These are phyloP conservation scores for Thunnus thynnus DNA, from an alignment of 2,113 vertebrate genomes.

Conservation along the genomic window DNA sequence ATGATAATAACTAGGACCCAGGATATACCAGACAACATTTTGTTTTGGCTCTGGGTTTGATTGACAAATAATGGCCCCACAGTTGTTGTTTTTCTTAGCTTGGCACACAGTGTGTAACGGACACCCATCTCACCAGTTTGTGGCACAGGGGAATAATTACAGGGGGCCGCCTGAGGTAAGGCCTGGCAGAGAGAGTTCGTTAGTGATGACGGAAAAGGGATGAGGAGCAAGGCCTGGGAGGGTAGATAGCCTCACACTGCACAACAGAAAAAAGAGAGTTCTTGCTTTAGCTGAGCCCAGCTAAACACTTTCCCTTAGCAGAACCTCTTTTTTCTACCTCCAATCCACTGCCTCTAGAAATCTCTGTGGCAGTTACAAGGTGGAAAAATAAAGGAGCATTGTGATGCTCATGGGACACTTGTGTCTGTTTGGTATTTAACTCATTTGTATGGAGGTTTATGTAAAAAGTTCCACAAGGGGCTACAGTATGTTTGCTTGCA, in stretches of 20 bases:
- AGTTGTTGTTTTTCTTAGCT: constrained; percentile 80
- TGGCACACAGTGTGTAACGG: constrained; percentile 79
- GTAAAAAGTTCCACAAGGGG: constrained; percentile 55
- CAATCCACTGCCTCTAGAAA: constrained; percentile 42
- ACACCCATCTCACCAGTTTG: constrained; percentile 82
- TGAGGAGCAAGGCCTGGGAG: constrained; percentile 67
- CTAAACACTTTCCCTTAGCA: constrained; percentile 58
- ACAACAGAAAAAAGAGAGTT: constrained; percentile 54
- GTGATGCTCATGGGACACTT: constrained; percentile 54
- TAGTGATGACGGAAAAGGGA: constrained; percentile 75
- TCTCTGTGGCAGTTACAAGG: constrained; percentile 41
- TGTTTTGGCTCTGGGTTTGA: constrained; percentile 82
- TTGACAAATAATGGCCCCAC: constrained; percentile 87
- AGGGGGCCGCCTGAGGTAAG: constrained; percentile 82
- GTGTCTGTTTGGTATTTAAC: constrained; percentile 64
- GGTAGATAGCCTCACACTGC: constrained; percentile 61
- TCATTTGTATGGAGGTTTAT: constrained; percentile 63
- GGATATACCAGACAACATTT: constrained; percentile 78
- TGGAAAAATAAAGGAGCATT: constrained; percentile 36
- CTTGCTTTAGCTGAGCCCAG: constrained; percentile 51
- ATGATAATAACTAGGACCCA: constrained; percentile 77
- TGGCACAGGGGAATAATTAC: constrained; percentile 87
- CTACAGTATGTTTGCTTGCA: background rate
- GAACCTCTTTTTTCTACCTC: constrained; percentile 39
- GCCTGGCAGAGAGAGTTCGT: constrained; percentile 82